Evolutionary conservation across 2,113 vertebrate species (phyloP).

Genomic region (Fulica atra): DNA sequence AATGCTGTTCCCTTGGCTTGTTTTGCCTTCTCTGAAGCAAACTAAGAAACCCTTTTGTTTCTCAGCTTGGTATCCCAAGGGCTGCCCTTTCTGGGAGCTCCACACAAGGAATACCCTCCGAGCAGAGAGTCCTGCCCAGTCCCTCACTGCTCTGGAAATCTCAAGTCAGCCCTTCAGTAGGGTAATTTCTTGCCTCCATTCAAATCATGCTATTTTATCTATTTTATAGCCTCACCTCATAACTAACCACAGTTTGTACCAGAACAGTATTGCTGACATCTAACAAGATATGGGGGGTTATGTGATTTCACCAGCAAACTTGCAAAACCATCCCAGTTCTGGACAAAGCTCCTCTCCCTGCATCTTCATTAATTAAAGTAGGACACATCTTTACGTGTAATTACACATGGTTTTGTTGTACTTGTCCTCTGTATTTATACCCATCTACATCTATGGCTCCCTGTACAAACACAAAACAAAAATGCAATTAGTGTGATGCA

Average conservation of each 20-base stretch:
- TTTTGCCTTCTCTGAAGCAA: not conserved
- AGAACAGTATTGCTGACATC: not conserved
- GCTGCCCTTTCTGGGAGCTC: not conserved
- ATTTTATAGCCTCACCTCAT: not conserved
- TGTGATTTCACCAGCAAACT: not conserved
- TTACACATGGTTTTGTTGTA: not conserved
- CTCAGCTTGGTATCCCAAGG: not conserved
- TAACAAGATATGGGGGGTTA: not conserved
- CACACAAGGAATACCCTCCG: not conserved
- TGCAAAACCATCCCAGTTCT: not conserved
- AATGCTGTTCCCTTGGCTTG: not conserved
- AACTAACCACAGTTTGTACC: not conserved
- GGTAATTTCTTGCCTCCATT: not conserved
- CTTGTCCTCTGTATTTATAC: not conserved
- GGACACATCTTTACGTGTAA: not conserved
- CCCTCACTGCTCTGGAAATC: not conserved
- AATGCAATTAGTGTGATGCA: not conserved
- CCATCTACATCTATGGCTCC: not conserved
- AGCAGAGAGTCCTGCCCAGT: not conserved
- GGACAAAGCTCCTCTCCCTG: not conserved
- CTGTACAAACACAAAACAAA: not conserved
- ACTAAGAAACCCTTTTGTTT: not conserved
- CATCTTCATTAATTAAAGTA: not conserved
- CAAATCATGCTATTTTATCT: not conserved
- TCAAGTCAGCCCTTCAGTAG: not conserved